phyloP scores from a whole-genome alignment of 2,113 vertebrate genomes.

The Corydoras maculifer region DNA sequence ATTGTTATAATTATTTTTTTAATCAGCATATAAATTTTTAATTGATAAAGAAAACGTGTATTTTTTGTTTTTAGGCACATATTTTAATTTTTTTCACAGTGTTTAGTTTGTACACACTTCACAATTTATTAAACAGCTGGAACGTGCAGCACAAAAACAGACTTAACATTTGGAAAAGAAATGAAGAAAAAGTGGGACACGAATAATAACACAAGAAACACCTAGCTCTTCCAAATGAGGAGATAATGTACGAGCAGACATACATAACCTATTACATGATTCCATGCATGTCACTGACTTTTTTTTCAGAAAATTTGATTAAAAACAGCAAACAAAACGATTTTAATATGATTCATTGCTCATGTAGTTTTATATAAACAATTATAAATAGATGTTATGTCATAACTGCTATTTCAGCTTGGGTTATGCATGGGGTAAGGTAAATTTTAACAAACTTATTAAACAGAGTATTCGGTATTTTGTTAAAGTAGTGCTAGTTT shows the following conservation, averaged over 20 bases:
- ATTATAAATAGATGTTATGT: conserved; percentile 32
- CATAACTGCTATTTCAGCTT: conserved; percentile 8
- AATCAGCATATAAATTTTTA: conserved; percentile 10
- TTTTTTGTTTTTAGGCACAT: conserved; percentile 12
- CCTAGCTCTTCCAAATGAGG: not conserved
- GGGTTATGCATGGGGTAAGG: conserved; percentile 19
- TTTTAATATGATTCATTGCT: conserved; percentile 7
- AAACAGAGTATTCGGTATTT: not conserved
- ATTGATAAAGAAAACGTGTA: conserved; percentile 3
- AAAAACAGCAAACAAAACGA: not conserved
- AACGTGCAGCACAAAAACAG: conserved; percentile 4
- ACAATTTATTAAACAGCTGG: conserved; percentile 7
- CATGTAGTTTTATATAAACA: conserved; percentile 31
- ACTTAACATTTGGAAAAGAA: not conserved
- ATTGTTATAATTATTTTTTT: not conserved
- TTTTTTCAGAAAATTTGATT: not conserved
- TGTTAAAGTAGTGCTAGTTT: not conserved
- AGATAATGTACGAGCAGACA: conserved; percentile 7
- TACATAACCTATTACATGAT: not conserved
- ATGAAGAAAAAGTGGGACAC: not conserved
- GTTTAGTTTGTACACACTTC: conserved; percentile 10
- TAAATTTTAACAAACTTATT: conserved; percentile 7
- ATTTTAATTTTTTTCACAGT: conserved; percentile 31
- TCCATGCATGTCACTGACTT: conserved; percentile 4
- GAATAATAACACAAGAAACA: not conserved